Evolutionary conservation across 1,140 invertebrate genomes (phyloP), one percentile per base, ranked within the genome.

Genomic region (Nixonia krombeini): DNA sequence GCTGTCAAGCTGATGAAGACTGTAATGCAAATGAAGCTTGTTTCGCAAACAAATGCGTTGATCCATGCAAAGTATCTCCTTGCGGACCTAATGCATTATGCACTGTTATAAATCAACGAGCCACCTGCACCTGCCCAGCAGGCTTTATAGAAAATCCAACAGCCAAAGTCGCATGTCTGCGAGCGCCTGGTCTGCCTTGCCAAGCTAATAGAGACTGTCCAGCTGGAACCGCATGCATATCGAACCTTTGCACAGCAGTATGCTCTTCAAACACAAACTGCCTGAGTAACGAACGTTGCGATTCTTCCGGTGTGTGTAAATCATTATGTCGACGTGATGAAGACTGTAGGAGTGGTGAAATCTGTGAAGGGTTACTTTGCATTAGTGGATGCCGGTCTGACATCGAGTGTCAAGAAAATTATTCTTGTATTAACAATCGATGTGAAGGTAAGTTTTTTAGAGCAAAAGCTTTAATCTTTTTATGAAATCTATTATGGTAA

Each of bases 61-160:
- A 94, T 82, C 94, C 94, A 0, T 97, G 95, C 71, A 78, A 86
- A 16, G 86, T 88, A 7, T 90, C 88, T 69, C 92, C 93, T 8
- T 96, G 94, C 74, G 94, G 94, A 28, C 92, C 93, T 2, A 95
- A 95, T 75, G 92, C 94, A 1, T 82, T 89, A 15, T 95, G 94
- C 71, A 89, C 91, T 1, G 92, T 94, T 0, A 87, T 90, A 2
- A 93, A 95, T 75, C 92, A 95, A 72, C 89, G 93, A 67, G 92
- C 94, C 12, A 88, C 90, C 41, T 96, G 94, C 74, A 90, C 91
- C 2, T 96, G 95, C 80, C 84, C 89, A 4, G 78, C 86, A 38
- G 91, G 91, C 12, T 90, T 95, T 75, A 93, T 96, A 70, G 91
- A 94, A 13, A 94, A 93, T 80, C 94, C 94, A 17, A 92, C 92